Evolutionary conservation across 2,888 invertebrate species (phyloP).

Genomic region (Pseudococcus viburni): DNA sequence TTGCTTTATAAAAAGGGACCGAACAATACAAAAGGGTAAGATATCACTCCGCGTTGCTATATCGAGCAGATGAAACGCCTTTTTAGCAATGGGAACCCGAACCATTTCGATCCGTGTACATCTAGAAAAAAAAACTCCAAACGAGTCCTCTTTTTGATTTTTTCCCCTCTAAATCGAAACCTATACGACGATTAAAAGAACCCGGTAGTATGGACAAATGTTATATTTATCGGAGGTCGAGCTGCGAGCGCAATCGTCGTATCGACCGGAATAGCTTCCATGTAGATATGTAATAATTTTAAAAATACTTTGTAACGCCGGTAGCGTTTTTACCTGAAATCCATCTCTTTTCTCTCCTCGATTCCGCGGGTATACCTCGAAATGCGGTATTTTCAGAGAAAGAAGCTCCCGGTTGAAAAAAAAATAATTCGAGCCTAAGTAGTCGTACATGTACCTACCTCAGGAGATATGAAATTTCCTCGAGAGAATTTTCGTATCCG

Average conservation of each 20-base stretch:
- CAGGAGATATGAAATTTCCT: conserved; percentile 8
- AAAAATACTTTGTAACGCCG: conserved; percentile 48
- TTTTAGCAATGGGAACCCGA: conserved; percentile 10
- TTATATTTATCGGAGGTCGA: conserved; percentile 25
- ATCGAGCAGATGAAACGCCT: background rate
- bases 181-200: conserved; percentile 19
- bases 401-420: background rate
- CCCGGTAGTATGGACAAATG: background rate
- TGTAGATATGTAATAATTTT: conserved; percentile 28
- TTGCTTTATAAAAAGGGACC: background rate
- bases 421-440: background rate
- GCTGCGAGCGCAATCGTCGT: conserved; percentile 42
- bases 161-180: background rate
- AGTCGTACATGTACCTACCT: background rate
- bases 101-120: background rate
- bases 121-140: background rate
- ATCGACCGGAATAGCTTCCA: conserved; percentile 37
- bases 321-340: conserved; percentile 44
- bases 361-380: background rate
- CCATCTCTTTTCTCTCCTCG: background rate
- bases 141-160: background rate
- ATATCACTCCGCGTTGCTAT: background rate
- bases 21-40: background rate
- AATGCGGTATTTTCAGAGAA: conserved; percentile 8
- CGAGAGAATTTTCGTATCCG: background rate